Conservation (phyloP, 2,113 vertebrate species). For the Cyprinodon variegatus region DNA sequence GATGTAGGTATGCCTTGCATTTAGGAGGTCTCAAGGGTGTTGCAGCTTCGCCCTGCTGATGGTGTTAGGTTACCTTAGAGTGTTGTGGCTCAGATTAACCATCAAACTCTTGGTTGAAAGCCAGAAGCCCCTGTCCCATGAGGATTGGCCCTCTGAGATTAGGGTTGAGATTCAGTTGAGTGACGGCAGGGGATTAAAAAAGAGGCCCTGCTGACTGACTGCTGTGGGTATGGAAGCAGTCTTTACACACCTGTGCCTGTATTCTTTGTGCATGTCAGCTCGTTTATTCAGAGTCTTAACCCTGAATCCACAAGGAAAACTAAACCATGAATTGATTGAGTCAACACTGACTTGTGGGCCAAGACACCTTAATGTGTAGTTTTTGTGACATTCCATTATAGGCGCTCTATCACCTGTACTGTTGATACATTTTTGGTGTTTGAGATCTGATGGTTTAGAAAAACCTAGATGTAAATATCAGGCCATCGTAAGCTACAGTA, state of each 20-base stretch:
- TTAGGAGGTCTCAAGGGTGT: slow-evolving; percentile 31
- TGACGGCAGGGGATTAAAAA: slow-evolving; percentile 67
- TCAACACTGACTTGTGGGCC: slow-evolving; percentile 9
- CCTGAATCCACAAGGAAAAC: slow-evolving; percentile 22
- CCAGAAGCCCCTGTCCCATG: slow-evolving; percentile 30
- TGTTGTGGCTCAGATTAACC: slow-evolving; percentile 61
- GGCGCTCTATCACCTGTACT: background rate
- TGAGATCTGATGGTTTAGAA: background rate
- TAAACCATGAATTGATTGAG: slow-evolving; percentile 4
- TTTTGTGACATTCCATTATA: slow-evolving; percentile 9
- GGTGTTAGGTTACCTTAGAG: slow-evolving; percentile 59
- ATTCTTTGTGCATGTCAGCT: slow-evolving; percentile 34
- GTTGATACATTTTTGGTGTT: background rate
- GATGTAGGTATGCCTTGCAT: slow-evolving; percentile 36
- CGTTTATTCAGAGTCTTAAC: slow-evolving; percentile 33
- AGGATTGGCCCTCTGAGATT: slow-evolving; percentile 58
- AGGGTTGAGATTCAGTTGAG: slow-evolving; percentile 64
- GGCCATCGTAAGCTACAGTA: background rate
- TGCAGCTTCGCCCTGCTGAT: slow-evolving; percentile 34
- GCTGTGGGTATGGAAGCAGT: slow-evolving; percentile 29
- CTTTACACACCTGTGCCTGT: slow-evolving; percentile 58
- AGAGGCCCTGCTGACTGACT: slow-evolving; percentile 64
- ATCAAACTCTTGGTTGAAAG: slow-evolving; percentile 61
- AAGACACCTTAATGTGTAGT: background rate
- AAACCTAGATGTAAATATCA: background rate